These are phyloP conservation scores for Alloscopus bannaensis DNA, from an alignment of 2,888 invertebrate species.

Conservation along the genomic window DNA sequence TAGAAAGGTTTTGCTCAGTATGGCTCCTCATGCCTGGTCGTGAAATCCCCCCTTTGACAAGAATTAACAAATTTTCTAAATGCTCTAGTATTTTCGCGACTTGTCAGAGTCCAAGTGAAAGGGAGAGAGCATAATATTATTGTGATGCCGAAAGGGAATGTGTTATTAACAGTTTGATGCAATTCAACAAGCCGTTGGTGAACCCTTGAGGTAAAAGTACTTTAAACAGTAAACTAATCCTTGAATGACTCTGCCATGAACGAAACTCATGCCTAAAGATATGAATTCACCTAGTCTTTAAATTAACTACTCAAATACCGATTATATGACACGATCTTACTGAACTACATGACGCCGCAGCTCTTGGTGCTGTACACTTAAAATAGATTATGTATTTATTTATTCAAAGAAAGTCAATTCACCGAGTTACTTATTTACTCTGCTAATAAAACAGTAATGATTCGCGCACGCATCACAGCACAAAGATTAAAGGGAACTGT, in stretches of 20 bases:
- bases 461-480: slow-evolving; percentile 25
- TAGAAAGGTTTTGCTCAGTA: slow-evolving; percentile 25
- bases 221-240: slow-evolving; percentile 10
- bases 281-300: too few species aligned
- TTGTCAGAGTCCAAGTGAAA: slow-evolving; percentile 50
- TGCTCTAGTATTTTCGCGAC: slow-evolving; percentile 15
- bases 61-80: slow-evolving; percentile 23
- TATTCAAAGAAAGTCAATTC: slow-evolving; percentile 36
- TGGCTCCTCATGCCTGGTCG: slow-evolving; percentile 24
- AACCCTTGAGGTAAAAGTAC: slow-evolving; percentile 29
- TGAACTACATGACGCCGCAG: too few species aligned
- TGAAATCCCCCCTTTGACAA: slow-evolving; percentile 6
- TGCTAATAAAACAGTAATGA: slow-evolving; percentile 29
- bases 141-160: slow-evolving; percentile 40
- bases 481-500: slow-evolving; percentile 34
- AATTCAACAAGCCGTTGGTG: slow-evolving; percentile 30
- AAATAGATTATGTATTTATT: slow-evolving; percentile 31
- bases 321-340: too few species aligned
- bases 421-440: slow-evolving; percentile 45
- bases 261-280: too few species aligned
- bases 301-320: too few species aligned
- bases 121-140: slow-evolving; percentile 15
- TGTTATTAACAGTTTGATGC: slow-evolving; percentile 20
- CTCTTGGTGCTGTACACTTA: too few species aligned
- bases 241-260: slow-evolving; percentile 14